These are phyloP conservation scores for Odocoileus virginianus DNA, from an alignment of 2,113 vertebrate species.

Conservation along the genomic window DNA sequence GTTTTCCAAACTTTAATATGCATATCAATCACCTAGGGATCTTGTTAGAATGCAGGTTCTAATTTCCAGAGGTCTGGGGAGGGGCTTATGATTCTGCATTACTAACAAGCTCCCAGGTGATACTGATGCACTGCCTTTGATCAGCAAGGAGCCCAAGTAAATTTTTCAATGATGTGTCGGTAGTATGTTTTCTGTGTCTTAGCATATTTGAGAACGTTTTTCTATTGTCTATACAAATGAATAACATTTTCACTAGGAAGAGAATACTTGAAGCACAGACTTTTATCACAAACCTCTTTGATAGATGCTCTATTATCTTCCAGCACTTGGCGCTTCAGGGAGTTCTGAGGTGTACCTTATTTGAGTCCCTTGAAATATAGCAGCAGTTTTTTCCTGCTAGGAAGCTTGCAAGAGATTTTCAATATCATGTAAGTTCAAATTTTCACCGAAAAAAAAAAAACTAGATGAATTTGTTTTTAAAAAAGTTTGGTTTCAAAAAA, in stretches of 20 bases:
- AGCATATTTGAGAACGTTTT: not conserved
- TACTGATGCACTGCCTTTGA: not conserved
- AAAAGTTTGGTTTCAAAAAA: not conserved
- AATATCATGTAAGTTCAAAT: not conserved
- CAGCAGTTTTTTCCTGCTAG: not conserved
- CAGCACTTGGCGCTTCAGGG: not conserved
- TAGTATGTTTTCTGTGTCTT: not conserved
- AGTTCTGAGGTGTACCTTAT: not conserved
- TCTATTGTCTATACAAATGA: not conserved
- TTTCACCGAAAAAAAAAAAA: not conserved
- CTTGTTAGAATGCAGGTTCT: slow-evolving; percentile 34
- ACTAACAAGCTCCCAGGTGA: slow-evolving; percentile 14
- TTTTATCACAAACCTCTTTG: not conserved
- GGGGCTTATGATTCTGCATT: not conserved
- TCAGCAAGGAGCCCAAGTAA: not conserved
- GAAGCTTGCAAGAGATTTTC: not conserved
- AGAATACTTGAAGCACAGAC: not conserved
- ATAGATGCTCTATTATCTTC: not conserved
- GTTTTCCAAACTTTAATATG: not conserved
- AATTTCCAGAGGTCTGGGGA: not conserved
- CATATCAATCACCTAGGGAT: not conserved
- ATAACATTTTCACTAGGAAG: not conserved
- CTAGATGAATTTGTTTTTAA: not conserved
- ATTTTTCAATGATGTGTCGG: not conserved
- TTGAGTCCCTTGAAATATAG: not conserved